These are phyloP conservation scores for Eubasilissa splendida DNA, from an alignment of 2,888 invertebrate species.

Conservation along the genomic window DNA sequence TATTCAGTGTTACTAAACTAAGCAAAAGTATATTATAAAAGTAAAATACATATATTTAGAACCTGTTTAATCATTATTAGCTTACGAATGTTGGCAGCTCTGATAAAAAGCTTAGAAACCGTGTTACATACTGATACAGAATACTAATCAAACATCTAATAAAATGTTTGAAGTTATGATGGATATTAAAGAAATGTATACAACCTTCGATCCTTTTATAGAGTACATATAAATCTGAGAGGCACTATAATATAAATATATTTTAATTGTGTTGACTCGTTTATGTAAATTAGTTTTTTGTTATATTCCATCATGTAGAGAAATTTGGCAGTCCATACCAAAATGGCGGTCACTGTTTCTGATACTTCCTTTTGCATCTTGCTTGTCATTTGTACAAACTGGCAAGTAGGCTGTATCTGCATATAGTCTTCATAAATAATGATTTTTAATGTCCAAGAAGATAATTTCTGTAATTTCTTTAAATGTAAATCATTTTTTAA, in stretches of 20 bases:
- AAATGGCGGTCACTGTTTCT: too few species aligned
- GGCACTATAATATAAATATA: neutral
- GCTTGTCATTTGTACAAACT: too few species aligned
- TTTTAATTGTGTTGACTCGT: neutral
- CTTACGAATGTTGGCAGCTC: slow-evolving; percentile 17
- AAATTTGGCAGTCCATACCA: too few species aligned
- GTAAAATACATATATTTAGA: neutral
- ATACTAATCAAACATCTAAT: neutral
- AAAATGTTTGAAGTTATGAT: neutral
- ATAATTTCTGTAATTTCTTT: neutral
- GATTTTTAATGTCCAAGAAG: neutral
- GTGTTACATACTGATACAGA: neutral
- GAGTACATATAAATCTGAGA: neutral
- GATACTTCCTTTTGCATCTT: too few species aligned
- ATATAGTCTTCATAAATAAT: neutral
- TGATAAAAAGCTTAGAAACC: slow-evolving; percentile 17
- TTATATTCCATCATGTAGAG: too few species aligned
- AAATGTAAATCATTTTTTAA: neutral
- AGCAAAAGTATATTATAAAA: slow-evolving; percentile 40
- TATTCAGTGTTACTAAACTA: slow-evolving; percentile 48
- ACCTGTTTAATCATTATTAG: slow-evolving; percentile 5
- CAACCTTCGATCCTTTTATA: neutral
- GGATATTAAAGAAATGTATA: neutral
- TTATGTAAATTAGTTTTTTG: neutral
- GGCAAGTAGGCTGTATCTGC: neutral